Conservation (phyloP, 2,888 invertebrate species). For the Mayetiola destructor region DNA sequence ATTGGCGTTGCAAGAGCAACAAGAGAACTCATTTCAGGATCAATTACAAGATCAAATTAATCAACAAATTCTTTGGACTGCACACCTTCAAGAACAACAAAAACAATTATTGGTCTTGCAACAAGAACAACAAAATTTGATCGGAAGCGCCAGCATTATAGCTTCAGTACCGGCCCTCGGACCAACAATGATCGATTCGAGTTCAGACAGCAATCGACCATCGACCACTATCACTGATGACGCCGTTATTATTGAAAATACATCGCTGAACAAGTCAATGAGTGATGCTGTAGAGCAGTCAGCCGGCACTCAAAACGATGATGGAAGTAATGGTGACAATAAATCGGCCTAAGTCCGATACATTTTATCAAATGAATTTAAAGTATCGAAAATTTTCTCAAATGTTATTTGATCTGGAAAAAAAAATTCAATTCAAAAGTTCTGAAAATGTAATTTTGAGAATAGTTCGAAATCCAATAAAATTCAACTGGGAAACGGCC, state of each 20-base stretch:
- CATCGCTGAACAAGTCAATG: not conserved
- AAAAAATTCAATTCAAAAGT: too few species aligned
- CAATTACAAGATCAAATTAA: not conserved
- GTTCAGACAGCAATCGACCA: not conserved
- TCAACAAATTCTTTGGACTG: not conserved
- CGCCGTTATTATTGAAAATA: not conserved
- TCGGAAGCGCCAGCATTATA: not conserved
- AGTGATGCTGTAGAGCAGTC: not conserved
- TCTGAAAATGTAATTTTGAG: too few species aligned
- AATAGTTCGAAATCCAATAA: too few species aligned
- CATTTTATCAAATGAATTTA: too few species aligned
- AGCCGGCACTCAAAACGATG: not conserved
- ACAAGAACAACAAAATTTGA: not conserved
- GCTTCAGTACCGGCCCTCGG: not conserved
- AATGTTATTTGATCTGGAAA: too few species aligned
- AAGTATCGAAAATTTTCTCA: too few species aligned
- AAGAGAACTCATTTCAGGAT: too few species aligned
- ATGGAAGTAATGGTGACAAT: too few species aligned
- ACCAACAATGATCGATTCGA: not conserved
- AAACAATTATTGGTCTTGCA: conserved; percentile 3
- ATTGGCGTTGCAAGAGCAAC: too few species aligned
- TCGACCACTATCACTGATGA: not conserved
- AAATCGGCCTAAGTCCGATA: too few species aligned
- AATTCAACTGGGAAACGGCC: too few species aligned
- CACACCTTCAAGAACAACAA: not conserved